phyloP scores from a whole-genome alignment of 2,113 vertebrate genomes.

The Dolichallabes microphthalmus region DNA sequence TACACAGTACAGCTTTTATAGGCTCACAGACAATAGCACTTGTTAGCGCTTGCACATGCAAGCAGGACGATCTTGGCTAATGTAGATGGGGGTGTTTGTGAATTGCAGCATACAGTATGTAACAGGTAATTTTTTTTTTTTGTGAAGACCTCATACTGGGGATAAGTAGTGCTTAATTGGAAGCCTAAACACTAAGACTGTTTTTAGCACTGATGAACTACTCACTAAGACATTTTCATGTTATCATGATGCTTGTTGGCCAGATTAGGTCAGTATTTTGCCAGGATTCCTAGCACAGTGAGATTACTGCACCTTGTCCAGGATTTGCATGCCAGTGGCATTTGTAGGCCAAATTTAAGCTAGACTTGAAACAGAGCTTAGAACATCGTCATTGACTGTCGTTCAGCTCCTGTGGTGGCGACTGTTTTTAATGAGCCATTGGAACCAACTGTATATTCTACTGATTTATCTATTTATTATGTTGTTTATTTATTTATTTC shows the following conservation, averaged over 20 bases:
- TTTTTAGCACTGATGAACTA: slow-evolving; percentile 1
- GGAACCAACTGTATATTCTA: slow-evolving; percentile 58
- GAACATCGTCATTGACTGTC: slow-evolving; percentile 61
- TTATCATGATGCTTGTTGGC: slow-evolving; percentile 10
- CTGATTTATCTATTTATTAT: slow-evolving; percentile 68
- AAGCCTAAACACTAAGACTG: slow-evolving; percentile 9
- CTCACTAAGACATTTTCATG: not conserved
- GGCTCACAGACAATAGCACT: slow-evolving; percentile 22
- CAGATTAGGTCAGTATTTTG: slow-evolving; percentile 7
- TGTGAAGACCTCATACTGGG: not conserved
- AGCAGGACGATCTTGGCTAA: not conserved
- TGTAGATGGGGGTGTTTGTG: slow-evolving; percentile 1
- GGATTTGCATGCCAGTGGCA: slow-evolving; percentile 69
- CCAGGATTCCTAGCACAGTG: slow-evolving; percentile 34
- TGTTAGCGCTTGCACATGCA: slow-evolving; percentile 1
- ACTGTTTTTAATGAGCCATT: slow-evolving; percentile 61
- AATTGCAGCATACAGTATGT: not conserved
- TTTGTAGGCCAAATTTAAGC: slow-evolving; percentile 70
- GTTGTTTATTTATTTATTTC: slow-evolving; percentile 43
- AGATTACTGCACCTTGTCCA: slow-evolving; percentile 44
- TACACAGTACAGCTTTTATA: not conserved
- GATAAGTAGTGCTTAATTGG: slow-evolving; percentile 6
- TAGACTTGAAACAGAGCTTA: slow-evolving; percentile 39
- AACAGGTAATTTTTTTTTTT: not conserved
- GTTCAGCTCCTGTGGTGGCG: slow-evolving; percentile 65